Base-by-base conservation (phyloP, 2,113 vertebrate species). In the Chaetodon trifascialis region DNA sequence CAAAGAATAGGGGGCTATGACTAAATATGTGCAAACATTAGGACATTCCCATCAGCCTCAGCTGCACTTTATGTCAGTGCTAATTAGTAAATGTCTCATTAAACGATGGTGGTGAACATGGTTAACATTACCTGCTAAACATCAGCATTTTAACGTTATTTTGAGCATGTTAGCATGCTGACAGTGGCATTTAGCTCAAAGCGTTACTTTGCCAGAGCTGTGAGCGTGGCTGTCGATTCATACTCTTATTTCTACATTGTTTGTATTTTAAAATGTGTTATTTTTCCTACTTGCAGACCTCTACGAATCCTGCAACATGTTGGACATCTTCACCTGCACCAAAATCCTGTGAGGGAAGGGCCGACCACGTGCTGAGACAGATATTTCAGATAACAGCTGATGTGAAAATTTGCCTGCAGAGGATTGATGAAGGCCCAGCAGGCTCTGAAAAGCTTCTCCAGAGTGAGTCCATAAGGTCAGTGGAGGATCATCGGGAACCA, bases 321-420 rank as follows among this genome's bases (percentile, higher is more conserved):
- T 0, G 9, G 36, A 86, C 69, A 2, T 73, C 52, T 60, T 62
- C 40, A 1, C 49, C 2, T 4, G 16, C 34, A 23, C 25, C 70
- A 59, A 36, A 69, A 36, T 58, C 64, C 12, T 0, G 15, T 65
- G 21, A 38, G n/a, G n/a, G n/a, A 9, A 42, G 62, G 19, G 73
- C 72, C 10, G 94, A 95, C 62, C 40, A 15, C 7, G 62, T 80
- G 44, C 86, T 94, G 21, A 91, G 91, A 83, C 73, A 68, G 52
- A 85, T 79, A 0, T 95, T 95, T 77, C 88, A 91, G 34, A 91
- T 95, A 30, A 90, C 75, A 15, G 80, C 84, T 1, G 87, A 94
- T 63, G 64, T 94, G 3, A 90, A 65, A 14, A 76, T 95, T 66
- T 49, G 40, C 42, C 84, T 95, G 64, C 80, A 83, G 70, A 94